A percentile compares a stretch with the other conserved stretches of the same genome.
phyloP scores from a whole-genome alignment of 2,797 vertebrate genomes.

The Helostoma temminkii region DNA sequence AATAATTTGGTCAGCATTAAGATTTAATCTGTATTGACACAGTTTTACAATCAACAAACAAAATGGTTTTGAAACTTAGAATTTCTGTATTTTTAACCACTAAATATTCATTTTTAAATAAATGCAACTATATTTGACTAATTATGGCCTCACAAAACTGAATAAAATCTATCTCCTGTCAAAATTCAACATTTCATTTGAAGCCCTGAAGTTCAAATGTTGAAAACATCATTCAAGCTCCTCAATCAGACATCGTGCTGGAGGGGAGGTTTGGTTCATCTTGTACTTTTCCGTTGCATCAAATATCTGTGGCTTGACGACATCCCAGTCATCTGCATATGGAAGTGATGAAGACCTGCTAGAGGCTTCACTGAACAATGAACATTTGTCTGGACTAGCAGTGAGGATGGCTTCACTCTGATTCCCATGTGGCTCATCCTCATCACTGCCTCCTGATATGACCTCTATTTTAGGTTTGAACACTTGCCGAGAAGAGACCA shows the following conservation, averaged over 20 bases:
- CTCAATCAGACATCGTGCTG: conserved; percentile 73
- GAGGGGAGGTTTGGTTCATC: conserved; percentile 11
- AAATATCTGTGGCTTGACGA: background rate
- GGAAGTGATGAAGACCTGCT: conserved; percentile 18
- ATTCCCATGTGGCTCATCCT: conserved; percentile 47
- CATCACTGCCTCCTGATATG: conserved; percentile 75
- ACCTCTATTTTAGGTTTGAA: conserved; percentile 85
- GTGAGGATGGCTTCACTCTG: conserved; percentile 31
- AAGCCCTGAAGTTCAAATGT: background rate
- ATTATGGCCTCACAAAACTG: background rate
- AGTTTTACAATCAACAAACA: conserved; percentile 11
- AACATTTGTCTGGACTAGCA: conserved; percentile 22
- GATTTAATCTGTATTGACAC: conserved; percentile 18
- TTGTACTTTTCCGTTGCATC: conserved; percentile 13
- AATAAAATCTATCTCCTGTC: background rate
- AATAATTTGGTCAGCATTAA: background rate
- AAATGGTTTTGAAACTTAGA: background rate
- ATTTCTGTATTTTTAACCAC: background rate
- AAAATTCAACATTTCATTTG: background rate
- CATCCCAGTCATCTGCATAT: conserved; percentile 39
- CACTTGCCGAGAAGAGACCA: conserved; percentile 60
- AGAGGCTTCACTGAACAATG: conserved; percentile 28
- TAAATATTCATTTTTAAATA: background rate
- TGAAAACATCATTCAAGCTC: conserved; percentile 76
- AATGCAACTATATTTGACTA: background rate